phyloP scores from a whole-genome alignment of 2,888 invertebrate species.

The Synanthedon tipuliformis region DNA sequence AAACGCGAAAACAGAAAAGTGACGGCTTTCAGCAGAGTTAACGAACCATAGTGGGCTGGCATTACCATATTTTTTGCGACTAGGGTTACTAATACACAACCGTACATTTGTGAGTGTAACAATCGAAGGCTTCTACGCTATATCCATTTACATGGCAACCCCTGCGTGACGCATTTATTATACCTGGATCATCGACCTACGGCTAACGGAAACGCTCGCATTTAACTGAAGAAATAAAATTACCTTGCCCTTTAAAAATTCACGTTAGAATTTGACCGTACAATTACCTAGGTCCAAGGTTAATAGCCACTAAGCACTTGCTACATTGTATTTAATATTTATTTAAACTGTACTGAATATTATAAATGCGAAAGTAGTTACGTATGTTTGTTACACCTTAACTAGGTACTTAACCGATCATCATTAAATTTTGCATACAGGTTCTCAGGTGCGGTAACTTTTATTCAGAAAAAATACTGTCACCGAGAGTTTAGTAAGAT shows the following conservation, averaged over 20 bases:
- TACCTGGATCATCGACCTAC: constrained; percentile 31
- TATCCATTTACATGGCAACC: constrained; percentile 35
- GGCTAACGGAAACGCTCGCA: constrained; percentile 8
- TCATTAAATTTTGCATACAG: too few relatives aligned
- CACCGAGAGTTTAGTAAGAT: too few relatives aligned
- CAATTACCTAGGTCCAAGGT: too few relatives aligned
- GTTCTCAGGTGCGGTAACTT: too few relatives aligned
- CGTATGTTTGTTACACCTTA: too few relatives aligned
- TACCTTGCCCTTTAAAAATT: constrained; percentile 17
- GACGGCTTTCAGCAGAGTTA: constrained; percentile 19
- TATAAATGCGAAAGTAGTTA: too few relatives aligned
- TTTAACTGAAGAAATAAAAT: constrained; percentile 12
- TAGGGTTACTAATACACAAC: not conserved
- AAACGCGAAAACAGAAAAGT: constrained; percentile 13
- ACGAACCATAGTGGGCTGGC: constrained; percentile 15
- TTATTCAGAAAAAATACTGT: too few relatives aligned
- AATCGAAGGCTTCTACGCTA: constrained; percentile 16
- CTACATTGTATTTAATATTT: too few relatives aligned
- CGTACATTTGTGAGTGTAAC: constrained; percentile 2
- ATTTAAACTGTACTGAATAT: too few relatives aligned
- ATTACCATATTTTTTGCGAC: not conserved
- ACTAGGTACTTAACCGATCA: too few relatives aligned
- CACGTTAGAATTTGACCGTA: too few relatives aligned
- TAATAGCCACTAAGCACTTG: too few relatives aligned
- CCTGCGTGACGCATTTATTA: constrained; percentile 33